Conservation (phyloP, 2,888 invertebrate genomes). For the Orgyia antiqua region DNA sequence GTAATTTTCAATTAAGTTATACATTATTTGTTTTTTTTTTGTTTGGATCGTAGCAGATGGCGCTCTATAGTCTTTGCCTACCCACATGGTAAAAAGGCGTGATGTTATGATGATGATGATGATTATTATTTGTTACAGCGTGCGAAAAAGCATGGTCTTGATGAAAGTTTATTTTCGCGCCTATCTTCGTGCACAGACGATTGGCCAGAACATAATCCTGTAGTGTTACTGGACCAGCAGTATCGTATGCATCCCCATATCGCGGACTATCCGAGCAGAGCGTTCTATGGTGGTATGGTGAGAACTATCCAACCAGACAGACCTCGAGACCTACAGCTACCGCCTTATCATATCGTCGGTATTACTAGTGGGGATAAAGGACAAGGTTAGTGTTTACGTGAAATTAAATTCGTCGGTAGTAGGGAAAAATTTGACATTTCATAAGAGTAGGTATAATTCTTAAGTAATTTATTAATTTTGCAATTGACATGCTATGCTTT, state of each 20-base stretch:
- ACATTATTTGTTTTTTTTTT: too few species aligned
- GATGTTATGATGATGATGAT: too few species aligned
- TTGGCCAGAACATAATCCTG: conserved; percentile 52
- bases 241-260: conserved; percentile 93
- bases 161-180: conserved; percentile 87
- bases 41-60: too few species aligned
- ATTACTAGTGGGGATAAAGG: conserved; percentile 56
- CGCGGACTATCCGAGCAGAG: conserved; percentile 86
- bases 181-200: conserved; percentile 78
- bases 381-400: conserved; percentile 52
- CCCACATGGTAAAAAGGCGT: too few species aligned
- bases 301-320: conserved; percentile 34
- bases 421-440: too few species aligned
- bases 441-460: too few species aligned
- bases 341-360: conserved; percentile 49
- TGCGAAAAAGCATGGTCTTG: conserved; percentile 83
- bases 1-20: too few species aligned
- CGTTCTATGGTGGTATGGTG: conserved; percentile 81
- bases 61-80: too few species aligned
- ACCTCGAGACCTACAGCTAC: conserved; percentile 36
- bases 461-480: too few species aligned
- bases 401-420: too few species aligned
- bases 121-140: too few species aligned
- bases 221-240: conserved; percentile 81
- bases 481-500: too few species aligned